Conservation (phyloP, 1,140 invertebrate species). For the Calycopis cecrops region DNA sequence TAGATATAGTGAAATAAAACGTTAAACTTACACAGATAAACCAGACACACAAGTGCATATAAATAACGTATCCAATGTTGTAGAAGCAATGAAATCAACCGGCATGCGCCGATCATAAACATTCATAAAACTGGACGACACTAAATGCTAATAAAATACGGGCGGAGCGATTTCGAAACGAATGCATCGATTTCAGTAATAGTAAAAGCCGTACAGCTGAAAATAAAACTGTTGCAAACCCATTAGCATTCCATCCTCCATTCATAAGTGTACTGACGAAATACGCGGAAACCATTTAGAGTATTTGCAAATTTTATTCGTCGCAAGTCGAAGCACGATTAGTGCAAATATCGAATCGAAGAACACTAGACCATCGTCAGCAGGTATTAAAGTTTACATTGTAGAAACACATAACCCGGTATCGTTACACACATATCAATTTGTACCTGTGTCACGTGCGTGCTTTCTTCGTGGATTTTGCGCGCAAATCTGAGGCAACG, state of each 20-base stretch:
- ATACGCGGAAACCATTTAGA: constrained; percentile 66
- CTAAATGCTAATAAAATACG: background rate
- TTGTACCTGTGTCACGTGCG: constrained; percentile 56
- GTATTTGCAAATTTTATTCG: constrained; percentile 60
- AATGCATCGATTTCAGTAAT: constrained; percentile 13
- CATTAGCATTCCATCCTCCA: constrained; percentile 59
- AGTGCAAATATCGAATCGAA: constrained; percentile 49
- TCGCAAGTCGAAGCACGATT: constrained; percentile 53
- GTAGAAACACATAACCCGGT: constrained; percentile 29
- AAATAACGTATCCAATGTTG: background rate
- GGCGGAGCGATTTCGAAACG: background rate
- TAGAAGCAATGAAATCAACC: background rate
- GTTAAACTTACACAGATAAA: no score
- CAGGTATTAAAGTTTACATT: constrained; percentile 36
- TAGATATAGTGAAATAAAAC: background rate
- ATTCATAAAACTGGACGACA: background rate
- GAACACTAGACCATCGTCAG: constrained; percentile 39
- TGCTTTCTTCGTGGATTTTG: constrained; percentile 71
- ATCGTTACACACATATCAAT: constrained; percentile 44
- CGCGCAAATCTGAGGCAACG: constrained; percentile 63
- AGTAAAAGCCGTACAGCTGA: constrained; percentile 17
- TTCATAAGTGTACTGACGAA: constrained; percentile 69
- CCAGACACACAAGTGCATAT: background rate
- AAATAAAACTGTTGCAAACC: constrained; percentile 45
- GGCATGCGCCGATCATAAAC: background rate